Base-by-base conservation (phyloP, 2,888 invertebrate genomes). In the Phyto melanocephala region DNA sequence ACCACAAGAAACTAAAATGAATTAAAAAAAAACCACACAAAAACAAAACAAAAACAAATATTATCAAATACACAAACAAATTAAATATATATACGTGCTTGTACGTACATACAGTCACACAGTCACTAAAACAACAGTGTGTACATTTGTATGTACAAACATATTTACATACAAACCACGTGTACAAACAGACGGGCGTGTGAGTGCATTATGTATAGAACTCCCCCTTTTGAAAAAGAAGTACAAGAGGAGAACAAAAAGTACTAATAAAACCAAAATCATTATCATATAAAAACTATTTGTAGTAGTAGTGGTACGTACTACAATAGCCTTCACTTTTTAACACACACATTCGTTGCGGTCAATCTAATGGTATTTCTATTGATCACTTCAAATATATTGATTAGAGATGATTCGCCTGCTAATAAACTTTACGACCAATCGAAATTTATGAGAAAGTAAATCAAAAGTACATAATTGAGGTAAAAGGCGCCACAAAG, bases 1-100 rank as follows among this genome's bases (percentile, higher is more conserved):
- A 84, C 85, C 85, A 84, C 85, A 86, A 86, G 84, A 65, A 86
- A 60, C 42, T 45, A 85, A 22, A 28, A 28, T 28, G 6, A 5
- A 6, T 3, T 5, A 28, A 28, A 28, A 28, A 5, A 28, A 28
- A 28, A 3, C 3, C 6, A 28, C 28, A 60, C 67, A 76, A 65
- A 74, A 35, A 47, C 62, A 40, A 54, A 58, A 65, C 45, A 52
- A 72, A 65, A 56, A 50, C 56, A 80, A 74, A 75, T 45, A 54
- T 62, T 33, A 67, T 15, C 24, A 62, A 56, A 67, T 67, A 40
- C 28, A 47, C 37, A 40, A 68, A 67, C 33, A 75, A 67, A 65
- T 42, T 28, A 47, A 50, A 60, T n/a, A n/a, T n/a, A n/a, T n/a
- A n/a, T n/a, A n/a, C n/a, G n/a, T n/a, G n/a, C n/a, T n/a, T n/a